These are phyloP conservation scores for Melinaea marsaeus DNA, from an alignment of 2,888 invertebrate genomes.

Conservation along the genomic window DNA sequence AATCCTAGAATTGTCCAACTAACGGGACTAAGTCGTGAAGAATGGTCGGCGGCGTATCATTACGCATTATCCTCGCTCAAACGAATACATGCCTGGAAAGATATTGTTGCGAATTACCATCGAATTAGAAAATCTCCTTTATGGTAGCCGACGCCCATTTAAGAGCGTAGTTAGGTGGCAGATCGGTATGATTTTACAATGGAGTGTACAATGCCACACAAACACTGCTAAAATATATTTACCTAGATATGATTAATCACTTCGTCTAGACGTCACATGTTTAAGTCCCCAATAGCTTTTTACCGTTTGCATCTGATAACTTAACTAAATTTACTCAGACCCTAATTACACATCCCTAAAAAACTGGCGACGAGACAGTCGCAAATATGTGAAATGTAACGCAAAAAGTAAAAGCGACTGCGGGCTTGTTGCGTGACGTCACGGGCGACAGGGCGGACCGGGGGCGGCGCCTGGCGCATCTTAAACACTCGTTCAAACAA, in stretches of 20 bases:
- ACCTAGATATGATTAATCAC: conserved; percentile 32
- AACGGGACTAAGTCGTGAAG: conserved; percentile 60
- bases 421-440: conserved; percentile 67
- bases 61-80: conserved; percentile 66
- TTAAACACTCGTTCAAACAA: conserved; percentile 45
- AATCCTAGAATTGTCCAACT: conserved; percentile 65
- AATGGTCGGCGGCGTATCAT: conserved; percentile 66
- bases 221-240: conserved; percentile 14
- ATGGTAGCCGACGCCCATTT: conserved; percentile 51
- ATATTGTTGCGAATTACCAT: conserved; percentile 70
- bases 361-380: conserved; percentile 76
- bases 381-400: conserved; percentile 67
- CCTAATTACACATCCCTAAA: conserved; percentile 70
- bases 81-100: conserved; percentile 51
- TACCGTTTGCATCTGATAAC: conserved; percentile 54
- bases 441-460: conserved; percentile 72
- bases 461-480: conserved; percentile 65
- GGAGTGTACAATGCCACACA: conserved; percentile 19
- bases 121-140: conserved; percentile 70
- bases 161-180: conserved; percentile 75
- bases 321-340: conserved; percentile 60
- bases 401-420: conserved; percentile 66
- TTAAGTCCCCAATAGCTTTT: conserved; percentile 45
- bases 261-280: conserved; percentile 45
- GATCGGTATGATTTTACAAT: conserved; percentile 47